Evolutionary conservation across 2,113 vertebrate species (phyloP).

Genomic region (Gracilinanus agilis): DNA sequence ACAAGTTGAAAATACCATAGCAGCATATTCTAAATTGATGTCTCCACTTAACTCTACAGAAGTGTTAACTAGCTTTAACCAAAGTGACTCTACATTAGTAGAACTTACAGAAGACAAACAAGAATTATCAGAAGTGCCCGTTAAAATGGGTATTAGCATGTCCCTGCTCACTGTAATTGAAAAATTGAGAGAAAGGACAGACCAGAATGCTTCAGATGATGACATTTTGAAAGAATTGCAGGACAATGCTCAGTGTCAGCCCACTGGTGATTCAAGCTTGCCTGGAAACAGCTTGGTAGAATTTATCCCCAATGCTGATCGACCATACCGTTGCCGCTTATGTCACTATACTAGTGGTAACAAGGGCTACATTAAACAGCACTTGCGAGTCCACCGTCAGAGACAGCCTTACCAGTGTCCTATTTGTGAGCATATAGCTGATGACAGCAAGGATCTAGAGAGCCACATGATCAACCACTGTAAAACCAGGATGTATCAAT

Average conservation of each 20-base stretch:
- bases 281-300: slow-evolving; percentile 89
- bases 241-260: slow-evolving; percentile 94
- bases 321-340: slow-evolving; percentile 94
- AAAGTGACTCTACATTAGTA: slow-evolving; percentile 83
- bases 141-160: slow-evolving; percentile 96
- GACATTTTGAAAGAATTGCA: slow-evolving; percentile 97
- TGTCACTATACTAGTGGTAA: slow-evolving; percentile 96
- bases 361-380: slow-evolving; percentile 98
- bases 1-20: slow-evolving; percentile 71
- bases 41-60: slow-evolving; percentile 79
- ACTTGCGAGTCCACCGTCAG: slow-evolving; percentile 94
- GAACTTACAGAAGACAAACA: slow-evolving; percentile 85
- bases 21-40: slow-evolving; percentile 77
- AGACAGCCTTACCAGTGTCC: slow-evolving; percentile 97
- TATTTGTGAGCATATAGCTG: slow-evolving; percentile 95
- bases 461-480: slow-evolving; percentile 98
- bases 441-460: slow-evolving; percentile 93
- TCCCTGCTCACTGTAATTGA: slow-evolving; percentile 98
- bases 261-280: slow-evolving; percentile 53
- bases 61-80: slow-evolving; percentile 80
- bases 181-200: slow-evolving; percentile 94
- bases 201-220: slow-evolving; percentile 96
- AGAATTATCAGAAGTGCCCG: slow-evolving; percentile 87
- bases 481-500: slow-evolving; percentile 94
- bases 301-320: slow-evolving; percentile 89